These are phyloP conservation scores for Adineta ricciae DNA, from an alignment of 2,888 invertebrate species.

Conservation along the genomic window DNA sequence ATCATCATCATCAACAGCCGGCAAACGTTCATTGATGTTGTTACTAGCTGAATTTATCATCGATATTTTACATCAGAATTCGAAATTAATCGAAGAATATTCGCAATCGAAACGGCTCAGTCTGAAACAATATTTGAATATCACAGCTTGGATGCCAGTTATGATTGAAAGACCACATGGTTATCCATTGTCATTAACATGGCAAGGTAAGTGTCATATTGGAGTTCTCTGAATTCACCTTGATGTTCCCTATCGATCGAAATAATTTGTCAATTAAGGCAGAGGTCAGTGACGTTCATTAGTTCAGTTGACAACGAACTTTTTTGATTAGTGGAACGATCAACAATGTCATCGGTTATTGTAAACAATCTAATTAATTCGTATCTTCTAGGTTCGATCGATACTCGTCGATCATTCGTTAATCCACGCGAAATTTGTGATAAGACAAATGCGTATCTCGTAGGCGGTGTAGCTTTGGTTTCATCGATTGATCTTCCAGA, in stretches of 20 bases:
- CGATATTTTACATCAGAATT: slow-evolving; percentile 21
- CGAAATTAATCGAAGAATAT: slow-evolving; percentile 25
- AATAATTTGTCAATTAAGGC: too few relatives aligned
- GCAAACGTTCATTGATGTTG: background rate
- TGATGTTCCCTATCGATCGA: too few relatives aligned
- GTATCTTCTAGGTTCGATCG: background rate
- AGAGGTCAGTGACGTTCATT: too few relatives aligned
- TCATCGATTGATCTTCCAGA: slow-evolving; percentile 27
- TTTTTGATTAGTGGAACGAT: too few relatives aligned
- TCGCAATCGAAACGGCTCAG: slow-evolving; percentile 27
- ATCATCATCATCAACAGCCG: background rate
- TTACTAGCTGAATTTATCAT: slow-evolving; percentile 29
- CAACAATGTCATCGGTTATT: too few relatives aligned
- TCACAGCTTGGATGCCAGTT: slow-evolving; percentile 29
- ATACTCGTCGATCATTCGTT: background rate
- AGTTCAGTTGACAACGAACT: too few relatives aligned
- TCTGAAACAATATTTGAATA: slow-evolving; percentile 26
- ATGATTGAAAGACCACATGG: slow-evolving; percentile 22
- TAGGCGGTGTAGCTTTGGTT: slow-evolving; percentile 15
- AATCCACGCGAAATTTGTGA: slow-evolving; percentile 29
- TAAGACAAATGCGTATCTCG: slow-evolving; percentile 13
- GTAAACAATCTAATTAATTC: background rate
- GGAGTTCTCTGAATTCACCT: too few relatives aligned
- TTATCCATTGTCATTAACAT: slow-evolving; percentile 29
- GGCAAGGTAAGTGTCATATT: slow-evolving; percentile 19